Percentiles rank a stretch among this genome's conserved stretches.
phyloP scores from a whole-genome alignment of 2,113 vertebrate genomes.

The Python bivittatus region DNA sequence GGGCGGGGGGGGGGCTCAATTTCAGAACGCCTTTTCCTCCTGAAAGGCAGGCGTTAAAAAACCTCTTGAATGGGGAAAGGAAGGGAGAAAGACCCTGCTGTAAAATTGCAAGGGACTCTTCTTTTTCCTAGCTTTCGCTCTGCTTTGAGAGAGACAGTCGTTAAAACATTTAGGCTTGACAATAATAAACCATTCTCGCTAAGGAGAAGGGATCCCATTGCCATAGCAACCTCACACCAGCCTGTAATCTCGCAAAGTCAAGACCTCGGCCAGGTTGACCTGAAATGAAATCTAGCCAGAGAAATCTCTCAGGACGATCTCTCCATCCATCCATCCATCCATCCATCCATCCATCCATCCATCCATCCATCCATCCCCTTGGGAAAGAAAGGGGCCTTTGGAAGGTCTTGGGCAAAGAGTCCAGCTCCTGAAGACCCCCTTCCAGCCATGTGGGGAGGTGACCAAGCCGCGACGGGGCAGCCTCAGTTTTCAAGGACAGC shows the following conservation, averaged over 20 bases:
- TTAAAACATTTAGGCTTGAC: background rate
- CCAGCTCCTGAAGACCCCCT: too few relatives aligned
- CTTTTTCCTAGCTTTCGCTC: too few relatives aligned
- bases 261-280: constrained; percentile 9
- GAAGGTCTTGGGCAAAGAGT: background rate
- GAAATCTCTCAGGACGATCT: rapidly evolving
- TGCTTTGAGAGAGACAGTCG: background rate
- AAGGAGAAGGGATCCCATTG: constrained; percentile 21
- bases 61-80: background rate
- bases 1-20: background rate
- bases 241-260: rapidly evolving
- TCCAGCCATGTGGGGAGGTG: background rate
- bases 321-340: background rate
- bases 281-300: background rate
- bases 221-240: constrained; percentile 49
- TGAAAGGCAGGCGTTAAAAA: too few relatives aligned
- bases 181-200: constrained; percentile 10
- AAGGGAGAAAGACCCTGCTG: background rate
- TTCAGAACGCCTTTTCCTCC: background rate
- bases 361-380: background rate
- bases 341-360: background rate
- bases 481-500: too few relatives aligned
- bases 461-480: too few relatives aligned
- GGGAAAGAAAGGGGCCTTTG: background rate
- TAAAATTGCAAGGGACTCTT: background rate